These are phyloP conservation scores for Odontomyia ornata DNA, from an alignment of 2,888 invertebrate species.

Conservation along the genomic window DNA sequence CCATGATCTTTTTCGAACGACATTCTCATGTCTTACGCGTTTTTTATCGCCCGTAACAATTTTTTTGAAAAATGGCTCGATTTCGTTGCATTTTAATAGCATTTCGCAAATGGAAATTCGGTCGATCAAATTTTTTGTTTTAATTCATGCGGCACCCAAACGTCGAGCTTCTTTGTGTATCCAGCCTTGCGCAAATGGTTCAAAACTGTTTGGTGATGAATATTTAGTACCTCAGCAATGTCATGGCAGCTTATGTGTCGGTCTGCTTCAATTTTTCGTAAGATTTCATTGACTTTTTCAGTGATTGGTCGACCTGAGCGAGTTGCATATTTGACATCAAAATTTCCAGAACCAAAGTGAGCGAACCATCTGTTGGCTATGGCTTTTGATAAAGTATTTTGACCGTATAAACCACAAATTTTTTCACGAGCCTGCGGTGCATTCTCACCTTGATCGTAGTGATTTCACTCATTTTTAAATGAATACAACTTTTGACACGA, in stretches of 20 bases:
- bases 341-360: background rate
- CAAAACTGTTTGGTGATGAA: background rate
- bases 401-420: too few relatives aligned
- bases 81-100: too few relatives aligned
- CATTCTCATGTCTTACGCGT: too few relatives aligned
- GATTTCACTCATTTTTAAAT: too few relatives aligned
- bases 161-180: too few relatives aligned
- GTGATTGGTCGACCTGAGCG: slow-evolving; percentile 50
- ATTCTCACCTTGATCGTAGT: too few relatives aligned
- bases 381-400: background rate
- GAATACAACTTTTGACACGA: too few relatives aligned
- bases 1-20: slow-evolving; percentile 49
- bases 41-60: too few relatives aligned
- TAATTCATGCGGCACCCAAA: background rate
- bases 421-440: too few relatives aligned
- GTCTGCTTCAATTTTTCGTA: slow-evolving; percentile 44
- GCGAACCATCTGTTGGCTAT: background rate
- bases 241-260: slow-evolving; percentile 52
- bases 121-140: too few relatives aligned
- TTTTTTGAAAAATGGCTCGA: too few relatives aligned
- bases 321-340: background rate
- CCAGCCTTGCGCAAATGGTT: background rate
- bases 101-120: too few relatives aligned
- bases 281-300: slow-evolving; percentile 46
- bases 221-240: slow-evolving; percentile 1